phyloP scores from a whole-genome alignment of 2,113 vertebrate species.

The Pyrgilauda ruficollis region DNA sequence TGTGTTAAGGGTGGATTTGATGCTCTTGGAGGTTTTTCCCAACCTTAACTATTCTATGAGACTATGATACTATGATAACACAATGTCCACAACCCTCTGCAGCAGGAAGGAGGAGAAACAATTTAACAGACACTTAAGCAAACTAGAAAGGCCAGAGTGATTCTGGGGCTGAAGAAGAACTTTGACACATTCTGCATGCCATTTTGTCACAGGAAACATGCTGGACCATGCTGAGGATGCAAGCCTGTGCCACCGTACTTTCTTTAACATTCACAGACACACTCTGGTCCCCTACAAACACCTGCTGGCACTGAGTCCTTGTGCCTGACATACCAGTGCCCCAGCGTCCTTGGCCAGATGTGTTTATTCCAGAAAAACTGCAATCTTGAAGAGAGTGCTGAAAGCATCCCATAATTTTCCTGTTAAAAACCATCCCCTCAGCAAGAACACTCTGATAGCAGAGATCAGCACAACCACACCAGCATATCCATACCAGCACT shows the following conservation, averaged over 20 bases:
- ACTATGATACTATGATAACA: neutral
- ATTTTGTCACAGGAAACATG: neutral
- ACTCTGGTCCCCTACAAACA: neutral
- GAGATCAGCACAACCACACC: neutral
- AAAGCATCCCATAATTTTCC: neutral
- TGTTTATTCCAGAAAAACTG: neutral
- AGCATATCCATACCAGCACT: neutral
- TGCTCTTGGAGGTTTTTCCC: neutral
- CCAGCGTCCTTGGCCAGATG: neutral
- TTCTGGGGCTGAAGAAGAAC: neutral
- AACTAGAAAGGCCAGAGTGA: neutral
- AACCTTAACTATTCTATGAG: neutral
- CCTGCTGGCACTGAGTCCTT: neutral
- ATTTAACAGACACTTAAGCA: neutral
- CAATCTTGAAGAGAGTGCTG: neutral
- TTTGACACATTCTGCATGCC: neutral
- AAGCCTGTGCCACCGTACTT: neutral
- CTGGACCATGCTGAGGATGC: neutral
- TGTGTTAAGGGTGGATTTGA: neutral
- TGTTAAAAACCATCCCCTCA: neutral
- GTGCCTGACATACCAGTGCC: neutral
- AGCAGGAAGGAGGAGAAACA: neutral
- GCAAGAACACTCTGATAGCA: neutral
- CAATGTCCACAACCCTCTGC: neutral
- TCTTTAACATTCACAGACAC: neutral